Evolutionary conservation across 2,797 vertebrate genomes (phyloP).

Genomic region (Peromyscus eremicus): DNA sequence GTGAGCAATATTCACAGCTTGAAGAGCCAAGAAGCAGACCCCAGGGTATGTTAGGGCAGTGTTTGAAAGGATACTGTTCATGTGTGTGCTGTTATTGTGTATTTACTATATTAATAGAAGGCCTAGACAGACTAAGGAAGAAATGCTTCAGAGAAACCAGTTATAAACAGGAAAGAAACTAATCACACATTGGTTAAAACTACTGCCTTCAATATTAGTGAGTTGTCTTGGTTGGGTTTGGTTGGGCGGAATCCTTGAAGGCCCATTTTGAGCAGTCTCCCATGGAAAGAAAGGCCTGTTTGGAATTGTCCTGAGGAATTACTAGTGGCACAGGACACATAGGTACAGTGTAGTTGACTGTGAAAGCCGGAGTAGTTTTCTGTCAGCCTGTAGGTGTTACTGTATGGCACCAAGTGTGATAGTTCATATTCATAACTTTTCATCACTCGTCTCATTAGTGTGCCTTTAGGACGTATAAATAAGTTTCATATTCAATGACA

Average conservation of each 20-base stretch:
- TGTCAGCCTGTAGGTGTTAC: constrained; percentile 45
- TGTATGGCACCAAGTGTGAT: constrained; percentile 57
- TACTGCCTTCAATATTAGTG: constrained; percentile 54
- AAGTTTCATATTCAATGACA: constrained; percentile 60
- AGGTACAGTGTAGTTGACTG: constrained; percentile 63
- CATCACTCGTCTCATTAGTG: constrained; percentile 69
- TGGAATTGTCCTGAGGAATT: not conserved
- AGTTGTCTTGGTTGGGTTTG: constrained; percentile 7
- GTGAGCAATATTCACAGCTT: constrained; percentile 17
- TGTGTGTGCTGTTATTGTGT: not conserved
- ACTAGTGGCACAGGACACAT: not conserved
- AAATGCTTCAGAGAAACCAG: constrained; percentile 51
- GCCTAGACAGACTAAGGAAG: not conserved
- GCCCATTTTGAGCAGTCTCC: constrained; percentile 16
- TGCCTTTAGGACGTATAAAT: constrained; percentile 27
- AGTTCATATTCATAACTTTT: constrained; percentile 45
- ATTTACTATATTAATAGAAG: constrained; percentile 26
- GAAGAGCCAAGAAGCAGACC: constrained; percentile 16
- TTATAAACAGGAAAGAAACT: not conserved
- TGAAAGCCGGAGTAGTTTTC: constrained; percentile 63
- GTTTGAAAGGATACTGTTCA: not conserved
- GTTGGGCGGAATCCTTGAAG: not conserved
- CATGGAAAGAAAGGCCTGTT: constrained; percentile 54
- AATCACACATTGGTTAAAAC: not conserved
- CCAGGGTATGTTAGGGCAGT: constrained; percentile 20